Evolutionary conservation across 1,140 invertebrate species (phyloP).

Genomic region (Zaprionus taronus): DNA sequence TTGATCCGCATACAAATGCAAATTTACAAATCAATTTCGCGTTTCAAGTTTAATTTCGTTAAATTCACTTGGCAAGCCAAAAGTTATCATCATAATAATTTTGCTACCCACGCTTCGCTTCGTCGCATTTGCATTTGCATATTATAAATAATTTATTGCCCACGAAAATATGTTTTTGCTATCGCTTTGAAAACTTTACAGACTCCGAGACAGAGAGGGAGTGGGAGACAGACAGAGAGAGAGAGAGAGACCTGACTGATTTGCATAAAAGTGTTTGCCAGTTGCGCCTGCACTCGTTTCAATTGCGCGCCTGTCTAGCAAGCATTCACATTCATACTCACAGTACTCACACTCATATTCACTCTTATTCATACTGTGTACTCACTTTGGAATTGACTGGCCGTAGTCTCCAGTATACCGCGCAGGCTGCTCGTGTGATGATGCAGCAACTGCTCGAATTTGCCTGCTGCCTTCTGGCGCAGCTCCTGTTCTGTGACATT

Average conservation of each 20-base stretch:
- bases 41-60: constrained; percentile 77
- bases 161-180: constrained; percentile 71
- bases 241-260: neutral
- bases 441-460: constrained; percentile 76
- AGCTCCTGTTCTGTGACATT: constrained; percentile 77
- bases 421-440: constrained; percentile 82
- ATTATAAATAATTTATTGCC: constrained; percentile 82
- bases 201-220: neutral
- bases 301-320: neutral
- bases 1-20: constrained; percentile 82
- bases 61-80: constrained; percentile 57
- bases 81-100: constrained; percentile 64
- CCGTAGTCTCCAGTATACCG: constrained; percentile 77
- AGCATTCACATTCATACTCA: constrained; percentile 7
- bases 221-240: neutral
- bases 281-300: constrained; percentile 6
- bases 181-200: constrained; percentile 28
- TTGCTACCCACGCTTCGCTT: constrained; percentile 45
- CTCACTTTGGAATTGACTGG: constrained; percentile 80
- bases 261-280: constrained; percentile 10
- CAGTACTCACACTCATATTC: constrained; percentile 20
- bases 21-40: constrained; percentile 80
- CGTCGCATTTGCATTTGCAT: constrained; percentile 62
- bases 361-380: constrained; percentile 39
- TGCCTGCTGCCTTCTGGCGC: constrained; percentile 69